These are phyloP conservation scores for Diadema setosum DNA, from an alignment of 35 echinoderm and acorn worm genomes.

Conservation along the genomic window DNA sequence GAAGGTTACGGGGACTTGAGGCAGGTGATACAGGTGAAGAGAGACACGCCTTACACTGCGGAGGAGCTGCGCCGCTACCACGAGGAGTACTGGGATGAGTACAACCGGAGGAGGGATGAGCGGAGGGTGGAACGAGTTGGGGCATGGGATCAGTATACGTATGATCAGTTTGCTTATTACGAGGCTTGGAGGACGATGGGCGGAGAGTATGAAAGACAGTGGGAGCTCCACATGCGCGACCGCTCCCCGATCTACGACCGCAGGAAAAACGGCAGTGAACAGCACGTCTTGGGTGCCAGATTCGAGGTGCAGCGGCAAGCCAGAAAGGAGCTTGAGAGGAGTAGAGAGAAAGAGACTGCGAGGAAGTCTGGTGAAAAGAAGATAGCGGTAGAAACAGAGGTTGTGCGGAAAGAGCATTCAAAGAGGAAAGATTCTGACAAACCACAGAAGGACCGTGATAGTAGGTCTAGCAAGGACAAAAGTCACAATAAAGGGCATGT, in stretches of 20 bases:
- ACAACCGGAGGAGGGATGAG: constrained; percentile 25
- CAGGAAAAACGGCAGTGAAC: constrained; percentile 5
- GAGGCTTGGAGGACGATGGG: constrained; percentile 41
- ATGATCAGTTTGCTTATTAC: constrained; percentile 28
- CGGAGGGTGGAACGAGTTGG: constrained; percentile 29
- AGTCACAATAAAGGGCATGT: constrained; percentile 4
- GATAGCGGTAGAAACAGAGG: constrained; percentile 8
- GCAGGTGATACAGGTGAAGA: constrained; percentile 61
- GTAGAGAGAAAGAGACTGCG: not conserved
- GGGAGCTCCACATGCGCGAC: constrained; percentile 48
- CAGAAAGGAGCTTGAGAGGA: constrained; percentile 9
- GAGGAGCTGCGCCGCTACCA: constrained; percentile 17
- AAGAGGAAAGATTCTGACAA: not conserved
- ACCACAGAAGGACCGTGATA: not conserved
- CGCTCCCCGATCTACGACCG: constrained; percentile 43
- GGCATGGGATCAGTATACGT: not conserved
- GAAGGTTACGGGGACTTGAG: constrained; percentile 32
- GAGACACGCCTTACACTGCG: constrained; percentile 14
- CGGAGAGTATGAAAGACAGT: constrained; percentile 2
- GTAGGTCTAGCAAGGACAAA: not conserved
- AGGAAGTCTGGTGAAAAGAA: constrained; percentile 4
- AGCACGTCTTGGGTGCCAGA: not conserved
- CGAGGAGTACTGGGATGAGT: constrained; percentile 42
- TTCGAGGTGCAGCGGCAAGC: constrained; percentile 13
- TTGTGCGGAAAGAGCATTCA: not conserved